A percentile compares a stretch with the other conserved stretches of the same genome.
Conservation (phyloP, 2,113 vertebrate species). For the Morone saxatilis region DNA sequence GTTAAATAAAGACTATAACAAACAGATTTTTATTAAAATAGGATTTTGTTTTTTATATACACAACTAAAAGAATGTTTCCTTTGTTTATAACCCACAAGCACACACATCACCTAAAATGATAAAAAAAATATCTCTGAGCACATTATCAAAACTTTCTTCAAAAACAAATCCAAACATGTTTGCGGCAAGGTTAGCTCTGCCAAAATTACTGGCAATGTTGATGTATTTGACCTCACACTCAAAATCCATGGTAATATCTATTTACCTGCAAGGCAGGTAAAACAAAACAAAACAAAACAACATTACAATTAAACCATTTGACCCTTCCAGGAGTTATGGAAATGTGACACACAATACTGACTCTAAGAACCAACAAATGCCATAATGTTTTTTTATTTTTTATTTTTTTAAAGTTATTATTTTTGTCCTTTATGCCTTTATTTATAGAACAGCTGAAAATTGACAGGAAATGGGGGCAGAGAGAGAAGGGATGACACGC, state of each 20-base stretch:
- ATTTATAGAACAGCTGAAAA: too few relatives aligned
- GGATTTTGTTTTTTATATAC: too few relatives aligned
- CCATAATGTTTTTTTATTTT: too few relatives aligned
- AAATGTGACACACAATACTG: not conserved
- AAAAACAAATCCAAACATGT: constrained; percentile 5
- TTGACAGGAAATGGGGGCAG: too few relatives aligned
- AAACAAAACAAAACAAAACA: constrained; percentile 11
- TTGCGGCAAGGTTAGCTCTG: not conserved
- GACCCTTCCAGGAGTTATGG: constrained; percentile 8
- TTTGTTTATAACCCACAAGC: not conserved
- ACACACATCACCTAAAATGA: not conserved
- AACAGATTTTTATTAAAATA: too few relatives aligned
- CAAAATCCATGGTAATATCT: not conserved
- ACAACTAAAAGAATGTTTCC: not conserved
- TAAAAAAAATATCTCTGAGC: not conserved
- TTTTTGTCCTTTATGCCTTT: too few relatives aligned
- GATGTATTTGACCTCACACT: constrained; percentile 18
- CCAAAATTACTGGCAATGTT: not conserved
- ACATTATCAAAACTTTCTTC: not conserved
- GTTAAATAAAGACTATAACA: not conserved
- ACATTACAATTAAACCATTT: constrained; percentile 23
- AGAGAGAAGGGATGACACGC: too few relatives aligned
- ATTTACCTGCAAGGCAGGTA: constrained; percentile 3
- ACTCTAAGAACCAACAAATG: not conserved
- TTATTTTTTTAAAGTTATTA: too few relatives aligned